phyloP scores from a whole-genome alignment of 2,888 invertebrate genomes.

The Galerucella calmariensis region DNA sequence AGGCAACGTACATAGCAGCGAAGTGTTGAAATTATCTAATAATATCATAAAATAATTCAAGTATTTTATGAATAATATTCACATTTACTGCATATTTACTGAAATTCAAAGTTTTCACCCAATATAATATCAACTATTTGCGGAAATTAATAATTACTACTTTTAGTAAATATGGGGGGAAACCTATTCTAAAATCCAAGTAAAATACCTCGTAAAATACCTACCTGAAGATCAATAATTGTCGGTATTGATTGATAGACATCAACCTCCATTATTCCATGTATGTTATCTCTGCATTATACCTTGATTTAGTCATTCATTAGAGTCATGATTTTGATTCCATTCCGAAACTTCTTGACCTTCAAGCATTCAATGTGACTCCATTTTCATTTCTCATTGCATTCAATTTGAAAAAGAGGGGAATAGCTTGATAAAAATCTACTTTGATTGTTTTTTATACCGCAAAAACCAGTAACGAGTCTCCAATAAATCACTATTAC shows the following conservation, averaged over 20 bases:
- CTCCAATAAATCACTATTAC: conserved; percentile 26
- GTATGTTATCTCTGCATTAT: background rate
- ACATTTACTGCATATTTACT: background rate
- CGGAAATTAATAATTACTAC: too few species aligned
- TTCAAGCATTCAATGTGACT: conserved; percentile 54
- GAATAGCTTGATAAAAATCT: conserved; percentile 39
- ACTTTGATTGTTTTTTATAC: conserved; percentile 3
- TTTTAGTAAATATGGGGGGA: too few species aligned
- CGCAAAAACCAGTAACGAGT: background rate
- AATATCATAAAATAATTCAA: background rate
- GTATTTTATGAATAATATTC: too few species aligned
- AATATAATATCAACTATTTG: background rate
- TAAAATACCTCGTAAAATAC: too few species aligned
- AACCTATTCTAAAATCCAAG: too few species aligned
- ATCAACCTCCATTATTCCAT: too few species aligned
- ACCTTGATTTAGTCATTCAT: background rate
- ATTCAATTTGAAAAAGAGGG: conserved; percentile 40
- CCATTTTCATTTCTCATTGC: conserved; percentile 41
- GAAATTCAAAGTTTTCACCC: background rate
- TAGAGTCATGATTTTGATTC: background rate
- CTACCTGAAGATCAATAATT: background rate
- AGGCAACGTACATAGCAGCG: background rate
- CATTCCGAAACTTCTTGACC: conserved; percentile 38
- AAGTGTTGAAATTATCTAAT: background rate
- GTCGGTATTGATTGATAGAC: background rate